Evolutionary conservation across 92 coral and sea anemone species (phyloP).

Genomic region (Virgularia gustaviana): DNA sequence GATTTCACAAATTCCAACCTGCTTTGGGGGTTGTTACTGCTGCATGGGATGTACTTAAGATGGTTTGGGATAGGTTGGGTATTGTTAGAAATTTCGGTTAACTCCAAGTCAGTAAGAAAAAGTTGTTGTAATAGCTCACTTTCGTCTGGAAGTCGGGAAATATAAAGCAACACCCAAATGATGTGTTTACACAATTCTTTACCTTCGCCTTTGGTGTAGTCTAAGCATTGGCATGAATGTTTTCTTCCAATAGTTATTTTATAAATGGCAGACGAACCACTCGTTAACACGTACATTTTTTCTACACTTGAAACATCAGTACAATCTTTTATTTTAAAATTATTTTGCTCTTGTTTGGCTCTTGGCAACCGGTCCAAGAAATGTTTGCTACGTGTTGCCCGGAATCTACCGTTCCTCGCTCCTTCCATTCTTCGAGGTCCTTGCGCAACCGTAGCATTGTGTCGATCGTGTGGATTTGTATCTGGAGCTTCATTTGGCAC

Average conservation of each 20-base stretch:
- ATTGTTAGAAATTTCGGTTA: background rate
- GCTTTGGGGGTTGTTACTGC: background rate
- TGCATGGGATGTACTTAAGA: background rate
- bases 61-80: background rate
- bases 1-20: background rate
- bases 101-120: background rate
- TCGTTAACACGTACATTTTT: background rate
- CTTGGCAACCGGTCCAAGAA: background rate
- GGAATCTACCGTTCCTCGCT: background rate
- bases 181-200: constrained; percentile 7
- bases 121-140: background rate
- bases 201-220: background rate
- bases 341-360: constrained; percentile 9
- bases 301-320: background rate
- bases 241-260: background rate
- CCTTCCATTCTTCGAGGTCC: background rate
- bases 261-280: background rate
- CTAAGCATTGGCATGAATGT: constrained; percentile 1
- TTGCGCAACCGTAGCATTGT: background rate
- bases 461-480: background rate
- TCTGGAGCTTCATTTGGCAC: background rate
- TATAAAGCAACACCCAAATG: background rate
- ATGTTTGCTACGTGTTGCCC: constrained; percentile 15
- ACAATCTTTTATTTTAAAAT: background rate
- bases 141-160: background rate